Evolutionary conservation across 2,113 vertebrate species (phyloP), one percentile per base, ranked within the genome.

Genomic region (Colius striatus): DNA sequence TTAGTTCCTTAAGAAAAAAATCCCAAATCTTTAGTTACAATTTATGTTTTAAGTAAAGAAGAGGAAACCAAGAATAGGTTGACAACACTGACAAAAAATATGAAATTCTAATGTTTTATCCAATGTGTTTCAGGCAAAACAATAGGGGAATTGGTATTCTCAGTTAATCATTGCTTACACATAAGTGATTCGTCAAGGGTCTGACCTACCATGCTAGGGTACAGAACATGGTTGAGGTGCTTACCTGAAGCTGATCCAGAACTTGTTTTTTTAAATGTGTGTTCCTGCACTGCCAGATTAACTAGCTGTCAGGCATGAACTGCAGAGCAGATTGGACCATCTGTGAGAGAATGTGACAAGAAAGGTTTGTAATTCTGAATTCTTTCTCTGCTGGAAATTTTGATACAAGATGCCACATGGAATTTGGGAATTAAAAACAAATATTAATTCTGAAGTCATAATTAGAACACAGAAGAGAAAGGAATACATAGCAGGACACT

Each of bases 291-390:
- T 72, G 74, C 26, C 78, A 70, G 50, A 87, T 65, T 57, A 79
- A 78, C 38, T 78, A 63, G 26, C 73, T 78, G 58, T 92, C 84
- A 91, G 62, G 84, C 70, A 76, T 16, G 34, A 84, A 41, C 75
- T 68, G 74, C 82, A 66, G 50, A 90, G 50, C 71, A 94, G 54
- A 87, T 68, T 68, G 71, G 50, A 82, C 92, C 82, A 93, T 91
- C 87, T 96, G 87, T 36, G 82, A 84, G 63, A 36, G 50, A 91
- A 88, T n/a, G 30, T 53, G 82, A 85, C 50, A 87, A 61, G 65
- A 77, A 77, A 86, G 32, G 68, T 70, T 92, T 84, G 61, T 47
- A 27, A 27, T 48, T 18, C 14, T 89, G 29, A 74, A 47, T 75
- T 75, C 38, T 67, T 75, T 67, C 66, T 84, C 62, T 29, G 62